A percentile compares a stretch with the other conserved stretches of the same genome.
Evolutionary conservation across 2,113 vertebrate genomes (phyloP).

Genomic region (Sinosuthora webbiana): DNA sequence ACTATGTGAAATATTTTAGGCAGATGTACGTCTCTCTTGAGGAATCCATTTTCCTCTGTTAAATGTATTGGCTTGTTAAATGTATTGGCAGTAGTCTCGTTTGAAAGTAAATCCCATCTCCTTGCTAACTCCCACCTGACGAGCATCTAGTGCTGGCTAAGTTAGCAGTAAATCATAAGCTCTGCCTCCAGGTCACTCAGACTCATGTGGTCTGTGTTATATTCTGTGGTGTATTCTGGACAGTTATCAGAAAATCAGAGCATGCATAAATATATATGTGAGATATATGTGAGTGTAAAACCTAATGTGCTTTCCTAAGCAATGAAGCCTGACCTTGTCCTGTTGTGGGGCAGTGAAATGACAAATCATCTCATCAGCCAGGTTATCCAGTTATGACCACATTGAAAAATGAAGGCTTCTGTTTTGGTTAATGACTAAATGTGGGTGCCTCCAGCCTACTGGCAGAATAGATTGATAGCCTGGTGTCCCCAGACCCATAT

Average conservation of each 20-base stretch:
- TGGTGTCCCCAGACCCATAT: not conserved
- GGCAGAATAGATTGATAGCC: constrained; percentile 40
- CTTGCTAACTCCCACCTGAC: constrained; percentile 4
- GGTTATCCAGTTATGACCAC: constrained; percentile 66
- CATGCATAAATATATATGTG: not conserved
- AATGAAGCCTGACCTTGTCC: constrained; percentile 64
- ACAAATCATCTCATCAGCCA: constrained; percentile 67
- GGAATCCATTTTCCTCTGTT: not conserved
- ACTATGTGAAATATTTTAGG: not conserved
- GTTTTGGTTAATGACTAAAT: constrained; percentile 64
- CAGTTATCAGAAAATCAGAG: not conserved
- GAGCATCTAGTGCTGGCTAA: not conserved
- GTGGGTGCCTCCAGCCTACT: constrained; percentile 8
- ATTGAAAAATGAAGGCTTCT: constrained; percentile 64
- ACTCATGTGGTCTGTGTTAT: not conserved
- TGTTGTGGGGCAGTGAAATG: constrained; percentile 47
- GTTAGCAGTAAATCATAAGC: constrained; percentile 5
- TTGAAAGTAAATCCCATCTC: constrained; percentile 26
- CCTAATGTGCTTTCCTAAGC: constrained; percentile 48
- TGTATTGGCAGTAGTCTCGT: not conserved
- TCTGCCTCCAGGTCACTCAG: not conserved
- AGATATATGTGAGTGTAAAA: not conserved
- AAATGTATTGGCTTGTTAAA: not conserved
- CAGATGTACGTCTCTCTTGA: not conserved
- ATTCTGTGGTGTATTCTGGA: not conserved